Conservation (phyloP, 2,888 invertebrate genomes). For the Podotricha telesiphe region DNA sequence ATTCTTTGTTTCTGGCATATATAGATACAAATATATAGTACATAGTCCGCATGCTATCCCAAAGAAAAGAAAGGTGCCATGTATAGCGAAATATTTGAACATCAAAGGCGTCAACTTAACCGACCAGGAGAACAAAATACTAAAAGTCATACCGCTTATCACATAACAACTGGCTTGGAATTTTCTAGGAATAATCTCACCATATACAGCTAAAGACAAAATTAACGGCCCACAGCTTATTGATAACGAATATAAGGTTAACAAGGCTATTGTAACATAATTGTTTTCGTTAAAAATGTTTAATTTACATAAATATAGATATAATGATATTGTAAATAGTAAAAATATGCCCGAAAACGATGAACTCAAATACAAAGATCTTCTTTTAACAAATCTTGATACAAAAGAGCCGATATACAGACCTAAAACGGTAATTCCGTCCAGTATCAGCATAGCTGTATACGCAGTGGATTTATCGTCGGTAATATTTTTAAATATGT, state of each 20-base stretch:
- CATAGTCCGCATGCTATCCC: constrained; percentile 46
- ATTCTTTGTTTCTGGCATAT: constrained; percentile 53
- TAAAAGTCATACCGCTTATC: constrained; percentile 50
- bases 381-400: constrained; percentile 44
- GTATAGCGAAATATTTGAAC: constrained; percentile 54
- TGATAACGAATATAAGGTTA: constrained; percentile 58
- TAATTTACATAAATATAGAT: constrained; percentile 57
- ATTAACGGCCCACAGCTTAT: constrained; percentile 66
- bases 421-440: constrained; percentile 59
- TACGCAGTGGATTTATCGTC: constrained; percentile 57
- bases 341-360: constrained; percentile 56
- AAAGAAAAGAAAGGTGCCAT: constrained; percentile 56
- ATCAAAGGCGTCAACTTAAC: constrained; percentile 59
- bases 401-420: constrained; percentile 49
- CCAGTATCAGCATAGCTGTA: constrained; percentile 63
- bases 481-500: constrained; percentile 59
- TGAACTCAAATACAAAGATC: constrained; percentile 56
- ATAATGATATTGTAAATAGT: constrained; percentile 59
- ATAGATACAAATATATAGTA: constrained; percentile 44
- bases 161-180: constrained; percentile 56
- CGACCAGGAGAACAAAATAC: constrained; percentile 54
- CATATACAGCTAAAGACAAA: constrained; percentile 58
- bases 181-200: constrained; percentile 60
- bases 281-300: constrained; percentile 54
- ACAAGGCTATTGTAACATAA: constrained; percentile 50